A percentile compares a stretch with the other conserved stretches of the same genome.
These are phyloP conservation scores for Cosmopolites sordidus DNA, from an alignment of 2,888 invertebrate genomes.

Conservation along the genomic window DNA sequence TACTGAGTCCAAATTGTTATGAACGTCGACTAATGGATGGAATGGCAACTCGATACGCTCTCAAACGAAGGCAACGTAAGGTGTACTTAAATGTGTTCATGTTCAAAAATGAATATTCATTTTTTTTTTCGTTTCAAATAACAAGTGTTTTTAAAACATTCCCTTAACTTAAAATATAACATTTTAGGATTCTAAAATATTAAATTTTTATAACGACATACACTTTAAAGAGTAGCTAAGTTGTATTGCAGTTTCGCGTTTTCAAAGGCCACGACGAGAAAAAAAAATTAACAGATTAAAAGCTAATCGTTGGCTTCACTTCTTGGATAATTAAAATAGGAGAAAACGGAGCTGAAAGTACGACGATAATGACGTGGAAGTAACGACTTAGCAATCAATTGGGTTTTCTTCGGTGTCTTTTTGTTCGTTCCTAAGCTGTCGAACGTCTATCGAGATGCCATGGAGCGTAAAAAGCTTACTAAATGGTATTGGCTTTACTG, in stretches of 20 bases:
- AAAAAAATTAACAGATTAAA: conserved; percentile 11
- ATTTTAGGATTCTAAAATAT: conserved; percentile 20
- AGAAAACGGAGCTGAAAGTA: conserved; percentile 2
- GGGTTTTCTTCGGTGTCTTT: not conserved
- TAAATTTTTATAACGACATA: conserved; percentile 24
- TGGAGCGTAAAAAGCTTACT: too few species aligned
- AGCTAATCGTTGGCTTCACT: conserved; percentile 5
- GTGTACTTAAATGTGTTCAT: too few species aligned
- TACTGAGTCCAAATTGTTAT: too few species aligned
- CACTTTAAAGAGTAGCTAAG: conserved; percentile 23
- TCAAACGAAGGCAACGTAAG: too few species aligned
- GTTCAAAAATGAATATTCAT: too few species aligned
- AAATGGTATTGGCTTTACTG: too few species aligned
- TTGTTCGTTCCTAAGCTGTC: not conserved
- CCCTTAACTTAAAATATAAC: too few species aligned
- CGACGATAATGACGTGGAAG: conserved; percentile 11
- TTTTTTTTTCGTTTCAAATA: too few species aligned
- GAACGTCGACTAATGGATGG: too few species aligned
- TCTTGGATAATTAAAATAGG: conserved; percentile 16
- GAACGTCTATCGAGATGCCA: too few species aligned
- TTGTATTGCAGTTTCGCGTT: conserved; percentile 22
- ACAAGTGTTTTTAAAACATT: too few species aligned
- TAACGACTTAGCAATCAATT: conserved; percentile 16
- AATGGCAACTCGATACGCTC: too few species aligned
- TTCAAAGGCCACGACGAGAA: not conserved